Evolutionary conservation across 2,113 vertebrate genomes (phyloP).

Genomic region (Chrysochloris asiatica): DNA sequence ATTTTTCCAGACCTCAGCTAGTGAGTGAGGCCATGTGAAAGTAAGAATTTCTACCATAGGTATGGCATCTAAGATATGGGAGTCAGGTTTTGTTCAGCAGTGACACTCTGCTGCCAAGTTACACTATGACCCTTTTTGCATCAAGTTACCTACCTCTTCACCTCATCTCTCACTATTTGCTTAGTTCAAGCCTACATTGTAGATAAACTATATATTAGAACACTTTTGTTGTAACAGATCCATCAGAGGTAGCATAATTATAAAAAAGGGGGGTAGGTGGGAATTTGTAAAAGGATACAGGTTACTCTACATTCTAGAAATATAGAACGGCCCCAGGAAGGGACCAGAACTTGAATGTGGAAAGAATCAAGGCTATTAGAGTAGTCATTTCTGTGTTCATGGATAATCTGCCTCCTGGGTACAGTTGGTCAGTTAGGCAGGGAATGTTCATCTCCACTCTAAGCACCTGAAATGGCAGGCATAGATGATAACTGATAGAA

Average conservation of each 20-base stretch:
- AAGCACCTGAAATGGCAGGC: not conserved
- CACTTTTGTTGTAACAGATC: not conserved
- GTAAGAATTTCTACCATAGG: not conserved
- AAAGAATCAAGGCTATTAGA: not conserved
- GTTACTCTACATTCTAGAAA: not conserved
- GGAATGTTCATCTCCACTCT: not conserved
- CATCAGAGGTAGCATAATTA: not conserved
- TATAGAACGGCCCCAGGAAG: not conserved
- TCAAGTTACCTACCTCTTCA: not conserved
- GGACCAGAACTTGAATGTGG: not conserved
- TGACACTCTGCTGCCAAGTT: not conserved
- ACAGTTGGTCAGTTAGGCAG: rapidly evolving
- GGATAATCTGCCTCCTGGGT: not conserved
- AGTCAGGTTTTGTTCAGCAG: not conserved
- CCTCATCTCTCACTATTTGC: not conserved
- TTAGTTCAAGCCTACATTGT: not conserved
- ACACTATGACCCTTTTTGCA: not conserved
- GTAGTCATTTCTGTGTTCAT: not conserved
- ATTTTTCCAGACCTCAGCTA: not conserved
- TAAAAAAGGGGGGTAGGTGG: not conserved
- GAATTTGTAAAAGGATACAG: not conserved
- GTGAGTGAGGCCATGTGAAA: not conserved
- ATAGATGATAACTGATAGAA: not conserved
- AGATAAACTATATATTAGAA: not conserved
- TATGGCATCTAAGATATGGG: not conserved